Percentiles rank a stretch among this genome's conserved stretches.
Evolutionary conservation across 2,113 vertebrate genomes (phyloP).

Genomic region (Ia io): DNA sequence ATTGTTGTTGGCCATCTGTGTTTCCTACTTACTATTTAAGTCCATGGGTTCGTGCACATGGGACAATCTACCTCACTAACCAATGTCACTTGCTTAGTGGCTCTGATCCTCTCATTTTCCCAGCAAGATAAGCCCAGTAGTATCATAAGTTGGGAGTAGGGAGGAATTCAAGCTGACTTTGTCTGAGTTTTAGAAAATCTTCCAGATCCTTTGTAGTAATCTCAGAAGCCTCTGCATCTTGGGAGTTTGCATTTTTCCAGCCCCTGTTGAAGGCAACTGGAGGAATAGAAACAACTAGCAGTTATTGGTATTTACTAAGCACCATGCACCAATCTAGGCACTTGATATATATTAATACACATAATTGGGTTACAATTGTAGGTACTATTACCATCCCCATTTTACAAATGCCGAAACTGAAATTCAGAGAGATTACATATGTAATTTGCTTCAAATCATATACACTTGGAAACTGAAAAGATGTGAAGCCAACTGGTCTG

Average conservation of each 20-base stretch:
- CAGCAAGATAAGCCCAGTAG: background rate
- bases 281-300: background rate
- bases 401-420: background rate
- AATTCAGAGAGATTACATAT: background rate
- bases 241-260: background rate
- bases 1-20: background rate
- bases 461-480: background rate
- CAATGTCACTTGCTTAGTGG: background rate
- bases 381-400: background rate
- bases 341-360: background rate
- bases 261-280: background rate
- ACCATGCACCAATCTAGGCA: background rate
- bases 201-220: background rate
- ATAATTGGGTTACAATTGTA: background rate
- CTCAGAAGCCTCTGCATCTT: background rate
- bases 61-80: background rate
- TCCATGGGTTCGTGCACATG: too few species aligned
- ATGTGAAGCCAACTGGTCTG: background rate
- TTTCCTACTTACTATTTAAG: background rate
- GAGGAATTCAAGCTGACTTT: background rate
- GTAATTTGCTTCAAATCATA: background rate
- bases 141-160: background rate
- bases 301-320: background rate
- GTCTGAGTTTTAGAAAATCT: background rate
- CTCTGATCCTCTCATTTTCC: background rate